These are phyloP conservation scores for Trematomus loennbergii DNA, from an alignment of 2,113 vertebrate genomes.

Conservation along the genomic window DNA sequence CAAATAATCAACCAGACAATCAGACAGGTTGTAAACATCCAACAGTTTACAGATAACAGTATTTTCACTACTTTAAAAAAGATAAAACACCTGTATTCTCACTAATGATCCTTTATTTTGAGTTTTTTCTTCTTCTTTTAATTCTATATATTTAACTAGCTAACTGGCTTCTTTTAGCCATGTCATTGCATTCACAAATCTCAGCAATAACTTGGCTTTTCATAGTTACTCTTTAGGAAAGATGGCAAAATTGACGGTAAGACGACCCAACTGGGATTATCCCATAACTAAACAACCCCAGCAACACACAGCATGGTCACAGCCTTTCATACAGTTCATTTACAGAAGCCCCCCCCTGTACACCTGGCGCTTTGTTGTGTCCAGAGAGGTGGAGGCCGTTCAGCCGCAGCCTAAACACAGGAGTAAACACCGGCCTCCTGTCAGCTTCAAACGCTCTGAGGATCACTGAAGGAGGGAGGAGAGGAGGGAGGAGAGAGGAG, in stretches of 20 bases:
- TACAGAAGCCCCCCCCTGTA: constrained; percentile 7
- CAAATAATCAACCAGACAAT: not conserved
- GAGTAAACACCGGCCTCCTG: constrained; percentile 59
- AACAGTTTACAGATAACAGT: not conserved
- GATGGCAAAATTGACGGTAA: not conserved
- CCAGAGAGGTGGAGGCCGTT: constrained; percentile 42
- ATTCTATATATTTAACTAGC: not conserved
- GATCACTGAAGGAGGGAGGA: constrained; percentile 41
- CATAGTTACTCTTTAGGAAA: not conserved
- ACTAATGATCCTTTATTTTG: not conserved
- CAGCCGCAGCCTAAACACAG: constrained; percentile 42
- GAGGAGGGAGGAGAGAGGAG: constrained; percentile 3
- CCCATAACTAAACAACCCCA: not conserved
- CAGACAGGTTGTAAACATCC: not conserved
- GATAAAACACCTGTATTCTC: not conserved
- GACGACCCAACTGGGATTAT: not conserved
- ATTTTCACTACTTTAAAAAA: not conserved
- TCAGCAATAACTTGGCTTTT: not conserved
- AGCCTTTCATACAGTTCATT: not conserved
- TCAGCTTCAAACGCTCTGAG: constrained; percentile 74
- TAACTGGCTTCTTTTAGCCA: not conserved
- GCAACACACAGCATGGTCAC: not conserved
- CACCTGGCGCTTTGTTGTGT: constrained; percentile 76
- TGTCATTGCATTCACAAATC: not conserved
- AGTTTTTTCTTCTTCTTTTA: not conserved